These are phyloP conservation scores for Shargacucullia verbasci DNA, from an alignment of 2,888 invertebrate species.

Conservation along the genomic window DNA sequence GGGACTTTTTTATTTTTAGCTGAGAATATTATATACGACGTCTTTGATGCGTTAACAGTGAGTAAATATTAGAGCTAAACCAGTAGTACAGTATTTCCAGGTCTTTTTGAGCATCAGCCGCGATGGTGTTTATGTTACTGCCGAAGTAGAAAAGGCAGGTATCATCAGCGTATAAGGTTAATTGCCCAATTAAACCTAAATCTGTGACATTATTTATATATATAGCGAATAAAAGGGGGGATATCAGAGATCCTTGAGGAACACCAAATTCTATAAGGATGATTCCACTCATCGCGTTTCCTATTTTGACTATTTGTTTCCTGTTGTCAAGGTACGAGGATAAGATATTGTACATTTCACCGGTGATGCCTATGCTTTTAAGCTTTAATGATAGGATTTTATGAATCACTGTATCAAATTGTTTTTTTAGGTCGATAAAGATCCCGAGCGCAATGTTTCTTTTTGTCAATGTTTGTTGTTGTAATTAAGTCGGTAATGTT, in stretches of 20 bases:
- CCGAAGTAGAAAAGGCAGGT: background rate
- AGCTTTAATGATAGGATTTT: too few relatives aligned
- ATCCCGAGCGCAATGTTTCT: too few relatives aligned
- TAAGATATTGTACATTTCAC: background rate
- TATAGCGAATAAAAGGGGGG: background rate
- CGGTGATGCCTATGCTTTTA: too few relatives aligned
- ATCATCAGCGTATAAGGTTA: background rate
- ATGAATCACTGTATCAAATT: too few relatives aligned
- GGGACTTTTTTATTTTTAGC: too few relatives aligned
- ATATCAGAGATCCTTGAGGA: background rate
- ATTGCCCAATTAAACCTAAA: background rate
- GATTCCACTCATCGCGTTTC: background rate
- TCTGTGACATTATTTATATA: constrained; percentile 1
- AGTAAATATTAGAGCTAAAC: too few relatives aligned
- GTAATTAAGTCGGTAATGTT: too few relatives aligned
- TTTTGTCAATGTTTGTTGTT: too few relatives aligned
- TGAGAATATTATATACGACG: too few relatives aligned
- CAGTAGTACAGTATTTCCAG: background rate
- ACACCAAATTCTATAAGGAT: constrained; percentile 5
- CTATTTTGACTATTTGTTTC: background rate
- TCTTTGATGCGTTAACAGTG: too few relatives aligned
- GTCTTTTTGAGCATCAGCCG: background rate
- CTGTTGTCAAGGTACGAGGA: background rate
- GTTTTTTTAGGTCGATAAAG: too few relatives aligned
- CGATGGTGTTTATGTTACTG: background rate